Conservation (phyloP, 2,888 invertebrate species). For the Allacma fusca region DNA sequence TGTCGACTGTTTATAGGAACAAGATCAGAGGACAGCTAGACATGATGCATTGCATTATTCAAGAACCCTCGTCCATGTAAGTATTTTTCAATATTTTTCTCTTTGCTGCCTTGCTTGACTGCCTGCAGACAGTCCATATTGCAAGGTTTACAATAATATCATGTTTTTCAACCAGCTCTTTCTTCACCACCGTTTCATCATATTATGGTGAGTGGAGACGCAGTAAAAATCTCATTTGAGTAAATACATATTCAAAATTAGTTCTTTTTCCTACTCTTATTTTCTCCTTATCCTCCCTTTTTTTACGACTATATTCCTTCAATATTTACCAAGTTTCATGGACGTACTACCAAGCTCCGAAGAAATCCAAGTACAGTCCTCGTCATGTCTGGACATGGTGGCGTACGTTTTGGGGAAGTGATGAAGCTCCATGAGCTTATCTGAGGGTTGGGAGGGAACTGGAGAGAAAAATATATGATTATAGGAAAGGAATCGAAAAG, state of each 20-base stretch:
- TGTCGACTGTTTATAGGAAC: conserved; percentile 21
- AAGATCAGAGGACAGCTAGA: conserved; percentile 35
- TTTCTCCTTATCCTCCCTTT: background rate
- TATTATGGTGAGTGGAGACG: too few relatives aligned
- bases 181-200: too few relatives aligned
- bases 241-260: too few relatives aligned
- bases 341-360: too few relatives aligned
- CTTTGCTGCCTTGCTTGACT: conserved; percentile 25
- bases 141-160: too few relatives aligned
- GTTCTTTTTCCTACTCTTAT: conserved; percentile 8
- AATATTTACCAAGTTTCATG: conserved; percentile 16
- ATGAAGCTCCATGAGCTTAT: background rate
- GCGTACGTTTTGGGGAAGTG: too few relatives aligned
- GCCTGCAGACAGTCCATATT: too few relatives aligned
- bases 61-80: conserved; percentile 35
- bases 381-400: too few relatives aligned
- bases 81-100: conserved; percentile 9
- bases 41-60: conserved; percentile 48
- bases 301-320: background rate
- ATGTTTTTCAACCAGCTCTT: too few relatives aligned
- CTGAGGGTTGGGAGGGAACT: background rate
- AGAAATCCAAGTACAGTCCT: too few relatives aligned
- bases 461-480: conserved; percentile 19
- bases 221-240: too few relatives aligned
- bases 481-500: conserved; percentile 3